phyloP scores from a whole-genome alignment of 1,140 invertebrate genomes.

The Drosophila mayri region DNA sequence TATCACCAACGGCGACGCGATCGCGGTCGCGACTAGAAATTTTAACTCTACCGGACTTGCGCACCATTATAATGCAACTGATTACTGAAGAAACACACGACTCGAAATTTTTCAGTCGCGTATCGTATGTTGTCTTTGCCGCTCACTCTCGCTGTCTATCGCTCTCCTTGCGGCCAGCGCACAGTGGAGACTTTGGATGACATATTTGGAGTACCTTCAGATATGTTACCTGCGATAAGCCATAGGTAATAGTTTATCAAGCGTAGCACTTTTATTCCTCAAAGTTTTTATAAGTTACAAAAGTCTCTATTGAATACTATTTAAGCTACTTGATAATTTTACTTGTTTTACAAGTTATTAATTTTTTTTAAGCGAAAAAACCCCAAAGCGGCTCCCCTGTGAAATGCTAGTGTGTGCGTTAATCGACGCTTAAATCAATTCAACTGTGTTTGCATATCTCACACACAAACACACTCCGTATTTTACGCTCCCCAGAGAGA shows the following conservation, averaged over 20 bases:
- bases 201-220: background rate
- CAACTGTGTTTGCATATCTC: slow-evolving; percentile 75
- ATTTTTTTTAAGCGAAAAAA: background rate
- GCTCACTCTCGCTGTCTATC: slow-evolving; percentile 26
- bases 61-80: slow-evolving; percentile 82
- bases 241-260: background rate
- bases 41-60: slow-evolving; percentile 83
- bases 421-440: slow-evolving; percentile 80
- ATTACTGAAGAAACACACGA: slow-evolving; percentile 72
- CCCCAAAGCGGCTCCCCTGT: background rate
- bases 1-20: slow-evolving; percentile 39
- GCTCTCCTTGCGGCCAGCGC: slow-evolving; percentile 3
- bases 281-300: background rate
- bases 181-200: slow-evolving; percentile 4
- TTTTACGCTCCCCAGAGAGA: slow-evolving; percentile 3
- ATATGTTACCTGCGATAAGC: background rate
- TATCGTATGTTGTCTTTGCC: slow-evolving; percentile 70
- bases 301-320: background rate
- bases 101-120: slow-evolving; percentile 59
- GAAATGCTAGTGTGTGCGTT: slow-evolving; percentile 54
- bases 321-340: background rate
- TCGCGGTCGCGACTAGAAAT: slow-evolving; percentile 68
- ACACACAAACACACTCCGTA: slow-evolving; percentile 1
- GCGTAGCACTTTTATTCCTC: background rate
- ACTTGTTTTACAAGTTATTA: background rate